Evolutionary conservation across 2,888 invertebrate species (phyloP).

Genomic region (Drosophila dives): DNA sequence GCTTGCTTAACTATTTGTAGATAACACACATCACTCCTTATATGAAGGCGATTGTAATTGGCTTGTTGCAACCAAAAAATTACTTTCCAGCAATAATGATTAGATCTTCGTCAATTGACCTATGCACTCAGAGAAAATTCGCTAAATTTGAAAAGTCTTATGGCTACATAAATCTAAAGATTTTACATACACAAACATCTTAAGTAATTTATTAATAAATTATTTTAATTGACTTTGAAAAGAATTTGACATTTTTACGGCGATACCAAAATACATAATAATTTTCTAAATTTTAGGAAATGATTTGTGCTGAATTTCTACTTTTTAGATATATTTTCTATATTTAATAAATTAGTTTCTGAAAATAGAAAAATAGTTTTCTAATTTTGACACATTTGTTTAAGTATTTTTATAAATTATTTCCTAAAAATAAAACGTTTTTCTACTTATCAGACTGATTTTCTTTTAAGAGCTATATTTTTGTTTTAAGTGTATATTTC

Average conservation of each 20-base stretch:
- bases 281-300: background rate
- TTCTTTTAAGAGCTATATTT: background rate
- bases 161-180: background rate
- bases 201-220: too few relatives aligned
- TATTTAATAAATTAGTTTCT: background rate
- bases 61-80: background rate
- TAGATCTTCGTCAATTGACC: background rate
- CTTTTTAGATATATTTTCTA: background rate
- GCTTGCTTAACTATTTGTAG: background rate
- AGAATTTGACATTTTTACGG: too few relatives aligned
- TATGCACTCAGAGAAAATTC: background rate
- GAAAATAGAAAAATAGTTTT: background rate
- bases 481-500: background rate
- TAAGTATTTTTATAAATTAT: background rate
- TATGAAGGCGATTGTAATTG: background rate
- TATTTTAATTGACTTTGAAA: too few relatives aligned
- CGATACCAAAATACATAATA: too few relatives aligned
- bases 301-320: background rate
- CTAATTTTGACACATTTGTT: background rate
- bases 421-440: rapidly evolving
- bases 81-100: background rate
- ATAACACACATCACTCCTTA: background rate
- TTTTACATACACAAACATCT: too few relatives aligned
- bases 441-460: background rate
- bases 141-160: background rate